Percentiles rank a stretch among this genome's conserved stretches.
Evolutionary conservation across 2,888 invertebrate genomes (phyloP).

Genomic region (Lamellibrachia columna): DNA sequence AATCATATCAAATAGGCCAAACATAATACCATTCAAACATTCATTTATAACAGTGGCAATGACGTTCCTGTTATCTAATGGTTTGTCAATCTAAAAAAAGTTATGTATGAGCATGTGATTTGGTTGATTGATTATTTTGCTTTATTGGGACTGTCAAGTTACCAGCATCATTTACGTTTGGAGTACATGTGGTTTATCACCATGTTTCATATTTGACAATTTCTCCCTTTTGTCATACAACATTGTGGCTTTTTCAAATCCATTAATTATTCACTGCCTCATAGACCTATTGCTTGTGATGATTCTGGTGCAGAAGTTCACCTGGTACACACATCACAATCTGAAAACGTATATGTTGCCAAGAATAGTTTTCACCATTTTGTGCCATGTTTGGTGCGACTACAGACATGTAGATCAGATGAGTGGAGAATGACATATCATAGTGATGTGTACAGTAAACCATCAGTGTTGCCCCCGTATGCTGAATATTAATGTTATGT

Average conservation of each 20-base stretch:
- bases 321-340: not conserved
- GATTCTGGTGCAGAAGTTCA: not conserved
- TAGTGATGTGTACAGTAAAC: not conserved
- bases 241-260: not conserved
- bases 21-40: too few species aligned
- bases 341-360: not conserved
- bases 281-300: not conserved
- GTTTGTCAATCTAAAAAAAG: too few species aligned
- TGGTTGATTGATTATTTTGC: too few species aligned
- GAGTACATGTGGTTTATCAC: not conserved
- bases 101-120: too few species aligned
- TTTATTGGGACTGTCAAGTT: too few species aligned
- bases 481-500: not conserved
- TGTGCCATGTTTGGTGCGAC: too few species aligned
- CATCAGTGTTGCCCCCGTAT: not conserved
- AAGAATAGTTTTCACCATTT: not conserved
- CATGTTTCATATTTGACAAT: not conserved
- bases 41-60: too few species aligned
- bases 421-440: not conserved
- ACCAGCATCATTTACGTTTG: not conserved
- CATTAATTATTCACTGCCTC: not conserved
- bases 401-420: too few species aligned
- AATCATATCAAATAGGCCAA: not conserved
- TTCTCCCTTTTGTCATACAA: not conserved
- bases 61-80: too few species aligned